Evolutionary conservation across 1,140 invertebrate genomes (phyloP), one percentile per base, ranked within the genome.

Genomic region (Procambarus clarkii): DNA sequence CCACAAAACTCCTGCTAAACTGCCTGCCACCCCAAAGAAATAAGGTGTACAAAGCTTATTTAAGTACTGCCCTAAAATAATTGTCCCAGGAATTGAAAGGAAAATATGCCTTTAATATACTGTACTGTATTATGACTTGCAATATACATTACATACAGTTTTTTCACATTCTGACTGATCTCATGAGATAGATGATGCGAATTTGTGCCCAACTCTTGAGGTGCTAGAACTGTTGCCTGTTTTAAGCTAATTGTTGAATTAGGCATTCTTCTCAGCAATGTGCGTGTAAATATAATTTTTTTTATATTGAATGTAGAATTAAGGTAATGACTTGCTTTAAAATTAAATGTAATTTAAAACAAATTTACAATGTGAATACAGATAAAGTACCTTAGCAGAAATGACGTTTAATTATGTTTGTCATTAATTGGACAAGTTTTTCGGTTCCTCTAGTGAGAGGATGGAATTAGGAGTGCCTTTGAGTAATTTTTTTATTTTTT

Each of bases 1-100:
- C 50, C 92, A 93, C 86, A 95, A 97, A 96, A 96, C 89, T 71
- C 89, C 89, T 48, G 48, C 89, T n/a, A 85, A 76, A 91, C 46
- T 77, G n/a, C 54, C 76, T 64, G 34, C 54, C 18, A 71, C 58
- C 18, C 82, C 50, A 77, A 85, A 79, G 45, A 91, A 91, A 45
- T 91, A 11, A 91, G 44, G 50, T 79, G 45, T 79, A 4, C 8
- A 5, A n/a, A 58, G 50, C 9, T 71, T 46, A n/a, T 60, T 84
- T 91, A 34, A 64, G 44, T 69, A 69, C 69, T 45, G 44, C n/a
- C 50, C n/a, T 71, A 71, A 44, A 60, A 24, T 46, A 46, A 44
- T 64, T 77, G 46, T 71, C 74, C 50, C n/a, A 82, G 9, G 24
- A n/a, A 76, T 21, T 86, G 69, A 2, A 76, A 71, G 46, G 44